Percentiles rank a stretch among this genome's conserved stretches.
phyloP scores from a whole-genome alignment of 2,113 vertebrate species.

The Bos indicus region DNA sequence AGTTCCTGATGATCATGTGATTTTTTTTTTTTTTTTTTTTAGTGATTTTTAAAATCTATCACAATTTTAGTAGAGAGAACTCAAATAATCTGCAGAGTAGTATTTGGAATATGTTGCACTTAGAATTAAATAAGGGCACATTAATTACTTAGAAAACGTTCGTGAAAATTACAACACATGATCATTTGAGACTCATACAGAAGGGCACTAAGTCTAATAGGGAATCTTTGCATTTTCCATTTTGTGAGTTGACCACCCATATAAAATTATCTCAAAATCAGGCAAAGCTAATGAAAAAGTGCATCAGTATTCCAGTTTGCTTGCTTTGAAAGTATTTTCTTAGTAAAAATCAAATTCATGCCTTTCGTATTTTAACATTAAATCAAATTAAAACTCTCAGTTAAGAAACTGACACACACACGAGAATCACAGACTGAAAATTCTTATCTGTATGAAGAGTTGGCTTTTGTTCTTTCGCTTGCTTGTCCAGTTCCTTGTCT shows the following conservation, averaged over 20 bases:
- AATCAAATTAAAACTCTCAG: neutral
- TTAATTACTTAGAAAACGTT: neutral
- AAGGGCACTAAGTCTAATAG: neutral
- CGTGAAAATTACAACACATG: neutral
- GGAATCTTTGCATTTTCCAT: neutral
- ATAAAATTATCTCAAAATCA: slow-evolving; percentile 28
- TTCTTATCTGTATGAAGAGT: neutral
- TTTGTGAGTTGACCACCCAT: neutral
- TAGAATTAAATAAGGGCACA: neutral
- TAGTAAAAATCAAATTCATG: slow-evolving; percentile 27
- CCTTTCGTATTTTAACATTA: neutral
- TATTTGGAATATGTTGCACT: neutral
- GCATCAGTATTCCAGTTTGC: neutral
- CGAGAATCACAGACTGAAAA: neutral
- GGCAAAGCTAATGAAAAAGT: neutral
- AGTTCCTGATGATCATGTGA: neutral
- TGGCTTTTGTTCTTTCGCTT: neutral
- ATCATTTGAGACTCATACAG: neutral
- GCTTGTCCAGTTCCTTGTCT: neutral
- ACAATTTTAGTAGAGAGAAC: neutral
- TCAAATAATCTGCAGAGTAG: neutral
- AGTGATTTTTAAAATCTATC: neutral
- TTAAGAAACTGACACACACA: neutral
- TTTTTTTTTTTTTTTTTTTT: neutral
- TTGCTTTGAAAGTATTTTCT: slow-evolving; percentile 19